Base-by-base conservation (phyloP, 2,113 vertebrate species). In the Catharus minimus region DNA sequence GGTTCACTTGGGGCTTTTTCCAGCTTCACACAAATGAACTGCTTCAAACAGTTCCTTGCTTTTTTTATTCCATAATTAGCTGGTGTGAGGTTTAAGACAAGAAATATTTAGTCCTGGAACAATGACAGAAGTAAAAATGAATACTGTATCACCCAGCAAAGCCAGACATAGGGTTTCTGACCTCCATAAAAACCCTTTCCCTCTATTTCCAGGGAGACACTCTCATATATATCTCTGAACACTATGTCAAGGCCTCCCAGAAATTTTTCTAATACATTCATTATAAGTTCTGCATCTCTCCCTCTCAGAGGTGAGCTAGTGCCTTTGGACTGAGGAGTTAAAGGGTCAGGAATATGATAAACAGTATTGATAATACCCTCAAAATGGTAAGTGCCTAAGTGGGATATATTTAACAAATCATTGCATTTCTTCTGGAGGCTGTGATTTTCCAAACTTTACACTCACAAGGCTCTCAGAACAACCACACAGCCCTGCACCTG, bases 81-180 rank as follows among this genome's bases (percentile, higher is more conserved):
- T 2, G 1, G 15, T 46, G 30, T 82, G 49, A 49, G 39, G 56
- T 74, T 71, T 86, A 80, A 84, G 83, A 87, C 66, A 82, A 87
- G 77, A 93, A 87, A 73, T 84, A 79, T 66, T 88, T 61, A 89
- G 74, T 44, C 62, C 66, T 93, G 92, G 71, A 89, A 75, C 62
- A 79, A 84, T 23, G 69, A 73, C 90, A 95, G 89, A 95, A 82
- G 50, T 87, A 93, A 92, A 92, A 95, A 93, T 92, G 66, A 89
- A 90, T 72, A 58, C 83, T 88, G 69, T 78, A 69, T 72, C 80
- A 90, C 28, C 57, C 62, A 86, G 77, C 17, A 67, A 88, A 92
- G 58, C 30, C 84, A 95, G 90, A 92, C 86, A 58, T 6, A 46
- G 81, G 81, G 73, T 86, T 92, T 94, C 57, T 84, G 92, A 96